Percentiles rank a stretch among this genome's conserved stretches.
Evolutionary conservation across 2,113 vertebrate genomes (phyloP).

Genomic region (Brienomyrus longianalis): DNA sequence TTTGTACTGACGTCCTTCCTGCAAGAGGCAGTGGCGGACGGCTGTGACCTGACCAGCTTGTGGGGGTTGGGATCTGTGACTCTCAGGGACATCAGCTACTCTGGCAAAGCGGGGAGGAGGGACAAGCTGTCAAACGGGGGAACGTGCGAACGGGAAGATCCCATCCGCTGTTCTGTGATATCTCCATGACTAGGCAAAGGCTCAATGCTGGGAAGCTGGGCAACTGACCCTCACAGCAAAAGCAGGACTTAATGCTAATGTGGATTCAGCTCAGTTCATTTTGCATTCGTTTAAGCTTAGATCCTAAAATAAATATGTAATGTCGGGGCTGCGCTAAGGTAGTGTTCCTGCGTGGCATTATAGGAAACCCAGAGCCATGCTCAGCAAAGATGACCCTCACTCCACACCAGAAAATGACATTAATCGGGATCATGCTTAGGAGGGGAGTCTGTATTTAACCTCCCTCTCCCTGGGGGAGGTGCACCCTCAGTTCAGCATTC

Average conservation of each 20-base stretch:
- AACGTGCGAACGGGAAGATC: neutral
- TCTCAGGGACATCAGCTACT: neutral
- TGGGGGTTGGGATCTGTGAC: neutral
- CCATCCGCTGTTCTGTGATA: neutral
- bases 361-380: slow-evolving; percentile 35
- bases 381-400: slow-evolving; percentile 50
- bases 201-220: neutral
- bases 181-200: neutral
- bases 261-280: neutral
- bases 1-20: neutral
- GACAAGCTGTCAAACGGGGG: neutral
- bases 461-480: neutral
- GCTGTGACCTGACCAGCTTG: neutral
- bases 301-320: neutral
- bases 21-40: neutral
- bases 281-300: neutral
- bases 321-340: neutral
- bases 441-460: slow-evolving; percentile 39
- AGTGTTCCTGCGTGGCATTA: neutral
- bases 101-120: neutral
- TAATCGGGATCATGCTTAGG: slow-evolving; percentile 42
- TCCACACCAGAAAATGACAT: slow-evolving; percentile 48
- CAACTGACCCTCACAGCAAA: neutral
- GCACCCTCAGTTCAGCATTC: neutral
- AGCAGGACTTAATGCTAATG: neutral